Evolutionary conservation across 2,797 vertebrate genomes (phyloP), one percentile per base, ranked within the genome.

Genomic region (Melanitta fusca): DNA sequence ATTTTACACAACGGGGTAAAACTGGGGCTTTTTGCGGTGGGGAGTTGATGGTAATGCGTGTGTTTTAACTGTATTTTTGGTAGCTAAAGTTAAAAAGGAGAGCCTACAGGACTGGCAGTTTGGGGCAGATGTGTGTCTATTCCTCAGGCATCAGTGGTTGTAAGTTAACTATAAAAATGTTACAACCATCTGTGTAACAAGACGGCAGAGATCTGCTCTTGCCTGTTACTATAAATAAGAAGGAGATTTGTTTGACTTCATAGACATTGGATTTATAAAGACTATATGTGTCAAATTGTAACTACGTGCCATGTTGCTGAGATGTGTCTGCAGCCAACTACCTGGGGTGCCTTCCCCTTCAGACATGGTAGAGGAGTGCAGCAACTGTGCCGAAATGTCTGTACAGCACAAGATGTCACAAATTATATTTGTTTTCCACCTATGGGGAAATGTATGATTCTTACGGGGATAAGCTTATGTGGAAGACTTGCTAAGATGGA

Each of bases 121-220:
- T 94, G 28, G 78, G 97, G 96, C 98, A 98, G 97, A 97, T 98
- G 96, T 98, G 97, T 95, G 69, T 95, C 95, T 96, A 88, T 96
- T 97, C 96, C 97, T 97, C 95, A 94, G 93, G 96, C 95, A 93
- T 97, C 95, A 91, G 94, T 97, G 96, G 96, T 96, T 97, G 93
- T 97, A 97, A 97, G 96, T 97, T 97, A 97, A 97, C 97, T 97
- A 96, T 97, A 97, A 96, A 97, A 98, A 97, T 82, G 88, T 97
- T 96, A 92, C 81, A 95, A 39, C 97, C 97, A 97, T 98, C 97
- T 98, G 97, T 97, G 97, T 97, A 97, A 97, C 97, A 97, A 97
- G 97, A 97, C 34, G 27, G 88, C 95, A 91, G 79, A 97, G 93
- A 95, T 96, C 96, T 97, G 96, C 83, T 96, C 91, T 90, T 75